Conservation (phyloP, 2,113 vertebrate species). For the Upupa epops region DNA sequence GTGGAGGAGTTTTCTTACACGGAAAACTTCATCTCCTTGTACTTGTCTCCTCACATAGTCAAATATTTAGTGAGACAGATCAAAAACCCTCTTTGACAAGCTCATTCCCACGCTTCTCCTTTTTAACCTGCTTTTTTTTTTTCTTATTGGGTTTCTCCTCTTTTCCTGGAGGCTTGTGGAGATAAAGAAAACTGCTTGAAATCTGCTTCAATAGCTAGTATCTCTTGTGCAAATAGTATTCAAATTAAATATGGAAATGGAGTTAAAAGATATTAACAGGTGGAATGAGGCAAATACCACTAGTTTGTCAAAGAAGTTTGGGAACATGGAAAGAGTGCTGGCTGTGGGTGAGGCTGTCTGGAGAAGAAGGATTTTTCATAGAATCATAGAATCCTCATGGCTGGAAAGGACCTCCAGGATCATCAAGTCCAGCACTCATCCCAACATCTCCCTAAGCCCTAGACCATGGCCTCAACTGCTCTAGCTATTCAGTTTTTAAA, state of each 20-base stretch:
- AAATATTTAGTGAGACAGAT: conserved; percentile 69
- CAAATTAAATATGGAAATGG: not conserved
- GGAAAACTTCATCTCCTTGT: conserved; percentile 62
- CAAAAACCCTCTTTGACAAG: conserved; percentile 63
- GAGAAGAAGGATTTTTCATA: no score
- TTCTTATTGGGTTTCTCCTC: not conserved
- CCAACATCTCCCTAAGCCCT: no score
- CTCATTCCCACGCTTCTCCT: conserved; percentile 59
- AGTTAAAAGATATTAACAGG: not conserved
- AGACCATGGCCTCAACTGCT: no score
- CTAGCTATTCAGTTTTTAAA: no score
- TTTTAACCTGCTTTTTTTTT: conserved; percentile 31
- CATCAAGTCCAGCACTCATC: no score
- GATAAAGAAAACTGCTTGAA: not conserved
- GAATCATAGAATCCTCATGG: no score
- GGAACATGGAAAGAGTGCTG: not conserved
- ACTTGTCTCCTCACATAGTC: conserved; percentile 63
- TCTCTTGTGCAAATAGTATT: not conserved
- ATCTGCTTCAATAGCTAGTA: not conserved
- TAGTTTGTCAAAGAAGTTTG: not conserved
- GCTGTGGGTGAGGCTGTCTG: not conserved
- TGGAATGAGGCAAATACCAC: not conserved
- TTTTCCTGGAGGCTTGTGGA: conserved; percentile 6
- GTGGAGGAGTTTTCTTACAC: conserved; percentile 59
- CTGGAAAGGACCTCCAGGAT: no score